Conservation (phyloP, 2,888 invertebrate species). For the Acleris holmiana region DNA sequence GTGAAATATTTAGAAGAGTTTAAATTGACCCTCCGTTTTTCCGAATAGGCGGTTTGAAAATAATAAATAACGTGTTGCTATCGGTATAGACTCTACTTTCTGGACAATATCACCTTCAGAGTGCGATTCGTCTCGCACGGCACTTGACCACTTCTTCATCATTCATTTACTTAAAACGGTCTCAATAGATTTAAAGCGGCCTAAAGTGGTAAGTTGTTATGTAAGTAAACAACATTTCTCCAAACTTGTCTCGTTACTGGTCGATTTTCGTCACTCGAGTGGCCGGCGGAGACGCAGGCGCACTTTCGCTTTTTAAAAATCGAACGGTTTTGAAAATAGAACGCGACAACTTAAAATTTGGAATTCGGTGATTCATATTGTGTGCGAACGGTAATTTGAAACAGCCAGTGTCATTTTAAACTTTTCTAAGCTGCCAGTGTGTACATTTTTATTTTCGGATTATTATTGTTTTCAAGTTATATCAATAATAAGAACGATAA, state of each 20-base stretch:
- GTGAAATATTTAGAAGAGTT: too few relatives aligned
- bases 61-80: too few relatives aligned
- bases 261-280: slow-evolving; percentile 68
- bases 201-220: slow-evolving; percentile 55
- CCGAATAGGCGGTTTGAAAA: too few relatives aligned
- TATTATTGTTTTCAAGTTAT: neutral
- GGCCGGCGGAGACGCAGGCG: slow-evolving; percentile 52
- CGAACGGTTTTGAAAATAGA: slow-evolving; percentile 33
- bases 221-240: slow-evolving; percentile 77
- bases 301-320: slow-evolving; percentile 61
- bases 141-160: too few relatives aligned
- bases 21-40: too few relatives aligned
- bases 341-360: slow-evolving; percentile 16
- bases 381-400: neutral
- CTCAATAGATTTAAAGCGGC: neutral
- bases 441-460: neutral
- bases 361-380: neutral
- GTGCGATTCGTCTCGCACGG: too few relatives aligned
- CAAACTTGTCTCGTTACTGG: slow-evolving; percentile 56
- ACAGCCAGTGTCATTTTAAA: slow-evolving; percentile 9
- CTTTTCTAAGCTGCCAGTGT: neutral
- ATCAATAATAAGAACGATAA: too few relatives aligned
- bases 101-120: too few relatives aligned
- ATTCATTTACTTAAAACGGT: neutral
- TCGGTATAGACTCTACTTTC: too few relatives aligned